phyloP scores from a whole-genome alignment of 2,797 vertebrate genomes.

The Gallinago solitaria region DNA sequence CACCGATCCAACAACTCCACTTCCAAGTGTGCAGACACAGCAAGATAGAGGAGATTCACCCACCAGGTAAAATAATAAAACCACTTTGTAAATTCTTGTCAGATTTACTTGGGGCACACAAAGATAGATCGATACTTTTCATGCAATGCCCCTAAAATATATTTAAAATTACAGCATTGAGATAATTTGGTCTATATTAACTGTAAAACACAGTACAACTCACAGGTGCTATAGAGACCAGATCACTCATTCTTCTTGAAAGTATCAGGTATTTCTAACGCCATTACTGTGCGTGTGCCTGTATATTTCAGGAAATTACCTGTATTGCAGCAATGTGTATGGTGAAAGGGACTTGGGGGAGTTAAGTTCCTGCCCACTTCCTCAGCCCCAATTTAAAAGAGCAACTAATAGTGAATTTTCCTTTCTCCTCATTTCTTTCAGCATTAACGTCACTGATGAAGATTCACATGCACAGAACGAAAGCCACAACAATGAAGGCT shows the following conservation, averaged over 20 bases:
- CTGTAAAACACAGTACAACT: not conserved
- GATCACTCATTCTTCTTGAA: not conserved
- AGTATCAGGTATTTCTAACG: not conserved
- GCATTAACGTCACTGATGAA: conserved; percentile 45
- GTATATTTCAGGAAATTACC: not conserved
- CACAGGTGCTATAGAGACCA: not conserved
- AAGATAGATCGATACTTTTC: not conserved
- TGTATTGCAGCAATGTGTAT: not conserved
- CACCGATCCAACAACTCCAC: conserved; percentile 37
- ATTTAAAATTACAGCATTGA: not conserved
- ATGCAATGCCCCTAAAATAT: not conserved
- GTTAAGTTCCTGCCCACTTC: not conserved
- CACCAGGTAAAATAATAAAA: conserved; percentile 70
- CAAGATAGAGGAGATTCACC: conserved; percentile 66
- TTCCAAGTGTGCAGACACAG: not conserved
- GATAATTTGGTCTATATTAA: not conserved
- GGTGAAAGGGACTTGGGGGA: not conserved
- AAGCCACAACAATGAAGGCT: not conserved
- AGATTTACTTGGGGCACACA: not conserved
- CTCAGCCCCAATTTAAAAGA: not conserved
- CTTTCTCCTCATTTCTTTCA: conserved; percentile 55
- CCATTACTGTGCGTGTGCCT: not conserved
- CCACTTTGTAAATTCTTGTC: not conserved
- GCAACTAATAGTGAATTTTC: not conserved
- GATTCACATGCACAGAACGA: not conserved